These are phyloP conservation scores for Spialia ferax DNA, from an alignment of 2,888 invertebrate species.

Conservation along the genomic window DNA sequence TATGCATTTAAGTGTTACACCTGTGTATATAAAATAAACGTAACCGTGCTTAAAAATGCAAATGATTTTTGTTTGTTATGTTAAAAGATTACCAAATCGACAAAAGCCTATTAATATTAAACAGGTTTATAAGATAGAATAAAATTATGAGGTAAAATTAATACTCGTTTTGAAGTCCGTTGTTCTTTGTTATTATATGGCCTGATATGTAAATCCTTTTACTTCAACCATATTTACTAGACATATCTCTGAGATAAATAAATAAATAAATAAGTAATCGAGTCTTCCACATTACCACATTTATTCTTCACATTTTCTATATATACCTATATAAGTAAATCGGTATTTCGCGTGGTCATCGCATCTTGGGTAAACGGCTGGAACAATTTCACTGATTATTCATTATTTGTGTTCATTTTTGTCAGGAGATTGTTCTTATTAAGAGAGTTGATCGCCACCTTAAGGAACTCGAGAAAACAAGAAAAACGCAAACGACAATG, in stretches of 20 bases:
- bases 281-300: too few species aligned
- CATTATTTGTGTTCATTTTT: too few species aligned
- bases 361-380: too few species aligned
- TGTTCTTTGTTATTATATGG: not conserved
- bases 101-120: not conserved
- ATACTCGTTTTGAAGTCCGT: not conserved
- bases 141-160: not conserved
- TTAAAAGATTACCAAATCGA: not conserved
- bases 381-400: too few species aligned
- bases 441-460: too few species aligned
- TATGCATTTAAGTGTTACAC: constrained; percentile 20
- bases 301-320: too few species aligned
- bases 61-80: not conserved
- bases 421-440: too few species aligned
- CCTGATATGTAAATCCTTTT: not conserved
- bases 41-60: not conserved
- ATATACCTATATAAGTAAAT: too few species aligned
- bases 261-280: too few species aligned
- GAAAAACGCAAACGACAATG: too few species aligned
- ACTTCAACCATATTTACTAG: not conserved
- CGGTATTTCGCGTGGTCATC: too few species aligned
- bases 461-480: too few species aligned
- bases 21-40: constrained; percentile 10
- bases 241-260: not conserved
- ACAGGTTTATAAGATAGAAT: not conserved